Conservation (phyloP, 2,113 vertebrate genomes). For the Daubentonia madagascariensis region DNA sequence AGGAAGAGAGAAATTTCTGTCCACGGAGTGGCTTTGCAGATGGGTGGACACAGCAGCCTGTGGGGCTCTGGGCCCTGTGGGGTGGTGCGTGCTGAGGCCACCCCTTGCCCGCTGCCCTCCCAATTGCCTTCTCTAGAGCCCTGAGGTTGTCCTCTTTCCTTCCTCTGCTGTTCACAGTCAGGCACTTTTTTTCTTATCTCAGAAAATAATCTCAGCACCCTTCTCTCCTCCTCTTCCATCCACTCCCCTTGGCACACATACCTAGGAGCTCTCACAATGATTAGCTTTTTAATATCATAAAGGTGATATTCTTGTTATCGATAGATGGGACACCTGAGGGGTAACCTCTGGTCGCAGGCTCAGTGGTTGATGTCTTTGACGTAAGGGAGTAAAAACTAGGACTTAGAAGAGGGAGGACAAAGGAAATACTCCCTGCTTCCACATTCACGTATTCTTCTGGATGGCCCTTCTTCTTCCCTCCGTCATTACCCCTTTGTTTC, state of each 20-base stretch:
- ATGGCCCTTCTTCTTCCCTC: background rate
- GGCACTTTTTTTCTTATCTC: background rate
- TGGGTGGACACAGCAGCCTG: no score
- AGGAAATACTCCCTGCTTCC: background rate
- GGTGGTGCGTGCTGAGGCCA: background rate
- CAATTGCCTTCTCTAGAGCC: background rate
- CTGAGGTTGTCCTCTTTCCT: background rate
- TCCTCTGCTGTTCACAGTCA: background rate
- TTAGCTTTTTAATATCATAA: background rate
- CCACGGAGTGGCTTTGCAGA: background rate
- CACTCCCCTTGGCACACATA: background rate
- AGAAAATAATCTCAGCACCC: background rate
- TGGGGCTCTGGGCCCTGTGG: background rate
- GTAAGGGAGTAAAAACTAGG: background rate
- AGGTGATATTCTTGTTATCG: background rate
- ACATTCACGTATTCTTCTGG: background rate
- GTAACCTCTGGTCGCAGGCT: background rate
- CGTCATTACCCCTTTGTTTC: background rate
- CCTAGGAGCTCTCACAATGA: background rate
- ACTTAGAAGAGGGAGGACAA: background rate
- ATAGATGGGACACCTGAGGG: background rate
- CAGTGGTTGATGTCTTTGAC: background rate
- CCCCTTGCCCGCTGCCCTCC: no score
- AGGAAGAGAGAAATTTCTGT: background rate
- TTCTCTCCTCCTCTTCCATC: background rate